Base-by-base conservation (phyloP, 2,113 vertebrate species). In the Tautogolabrus adspersus region DNA sequence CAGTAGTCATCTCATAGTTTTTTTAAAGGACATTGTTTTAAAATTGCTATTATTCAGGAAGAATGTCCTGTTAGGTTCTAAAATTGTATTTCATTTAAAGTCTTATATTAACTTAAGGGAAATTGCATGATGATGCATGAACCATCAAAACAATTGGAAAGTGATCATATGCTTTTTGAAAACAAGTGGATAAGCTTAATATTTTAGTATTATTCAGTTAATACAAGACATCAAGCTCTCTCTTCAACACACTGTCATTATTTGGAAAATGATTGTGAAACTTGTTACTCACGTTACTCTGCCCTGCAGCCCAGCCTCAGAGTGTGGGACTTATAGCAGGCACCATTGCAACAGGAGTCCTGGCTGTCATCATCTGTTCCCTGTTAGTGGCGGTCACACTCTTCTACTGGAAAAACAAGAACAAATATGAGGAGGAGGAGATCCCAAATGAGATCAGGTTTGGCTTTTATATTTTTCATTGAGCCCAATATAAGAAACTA, bases 371-470 rank as follows among this genome's bases (percentile, higher is more conserved):
- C 83, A 93, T 98, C 87, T 98, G 96, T 76, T 94, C 95, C 72
- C 93, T 96, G 30, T 88, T 97, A 73, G 96, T 97, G 89, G 95
- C 95, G 12, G 94, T 98, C 61, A 94, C 94, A 2, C 94, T 99
- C 37, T 97, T 97, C 93, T 99, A 98, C 91, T 98, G 97, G 97
- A 98, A 94, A 93, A 98, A 96, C 87, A 99, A 97, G 94, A 96
- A 98, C 89, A 97, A 96, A 90, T 98, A 98, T 54, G 98, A 99
- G 5, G 98, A 99, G 18, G 98, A 99, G 63, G 98, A 99, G 87
- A 97, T 99, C 79, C 97, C 98, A 59, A 99, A 99, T 70, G 98
- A 99, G 90, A 99, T 99, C 95, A 97, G 97, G 98, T 99, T 42
- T 22, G 75, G 5, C 1, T 40, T 11, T 49, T 66, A 9, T 66